phyloP scores from a whole-genome alignment of 1,140 invertebrate species.

The Drosophila burlai region DNA sequence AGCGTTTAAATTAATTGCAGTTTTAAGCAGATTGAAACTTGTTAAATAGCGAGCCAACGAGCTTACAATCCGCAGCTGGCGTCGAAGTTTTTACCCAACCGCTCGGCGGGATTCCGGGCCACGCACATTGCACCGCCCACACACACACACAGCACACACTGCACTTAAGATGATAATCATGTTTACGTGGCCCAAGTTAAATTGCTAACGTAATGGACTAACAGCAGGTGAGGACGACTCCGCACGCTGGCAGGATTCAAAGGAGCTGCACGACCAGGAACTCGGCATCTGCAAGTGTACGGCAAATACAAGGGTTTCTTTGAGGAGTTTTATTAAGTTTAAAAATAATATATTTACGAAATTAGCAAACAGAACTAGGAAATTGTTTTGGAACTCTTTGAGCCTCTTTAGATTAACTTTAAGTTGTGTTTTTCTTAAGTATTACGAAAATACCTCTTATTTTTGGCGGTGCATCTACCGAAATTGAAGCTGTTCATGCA shows the following conservation, averaged over 20 bases:
- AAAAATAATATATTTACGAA: neutral
- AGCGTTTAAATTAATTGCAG: constrained; percentile 74
- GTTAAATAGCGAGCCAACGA: constrained; percentile 57
- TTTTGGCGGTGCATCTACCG: neutral
- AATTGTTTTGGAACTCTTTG: too few relatives aligned
- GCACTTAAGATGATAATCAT: constrained; percentile 83
- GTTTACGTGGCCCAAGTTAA: constrained; percentile 83
- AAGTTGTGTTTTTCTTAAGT: too few relatives aligned
- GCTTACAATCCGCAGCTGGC: constrained; percentile 43
- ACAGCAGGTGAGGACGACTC: constrained; percentile 69
- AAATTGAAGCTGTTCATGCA: constrained; percentile 37
- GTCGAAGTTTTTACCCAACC: constrained; percentile 54
- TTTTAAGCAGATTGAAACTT: constrained; percentile 80
- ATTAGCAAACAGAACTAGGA: neutral
- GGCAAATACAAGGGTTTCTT: neutral
- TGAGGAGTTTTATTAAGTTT: neutral
- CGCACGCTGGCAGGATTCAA: constrained; percentile 26
- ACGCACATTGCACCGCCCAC: constrained; percentile 35
- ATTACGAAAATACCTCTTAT: neutral
- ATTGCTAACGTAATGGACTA: constrained; percentile 83
- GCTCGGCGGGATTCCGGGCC: constrained; percentile 17
- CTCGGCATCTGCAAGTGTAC: neutral
- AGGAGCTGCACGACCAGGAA: constrained; percentile 29
- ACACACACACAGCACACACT: constrained; percentile 46
- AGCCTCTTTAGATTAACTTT: neutral